These are phyloP conservation scores for Ictalurus furcatus DNA, from an alignment of 2,113 vertebrate species.

Conservation along the genomic window DNA sequence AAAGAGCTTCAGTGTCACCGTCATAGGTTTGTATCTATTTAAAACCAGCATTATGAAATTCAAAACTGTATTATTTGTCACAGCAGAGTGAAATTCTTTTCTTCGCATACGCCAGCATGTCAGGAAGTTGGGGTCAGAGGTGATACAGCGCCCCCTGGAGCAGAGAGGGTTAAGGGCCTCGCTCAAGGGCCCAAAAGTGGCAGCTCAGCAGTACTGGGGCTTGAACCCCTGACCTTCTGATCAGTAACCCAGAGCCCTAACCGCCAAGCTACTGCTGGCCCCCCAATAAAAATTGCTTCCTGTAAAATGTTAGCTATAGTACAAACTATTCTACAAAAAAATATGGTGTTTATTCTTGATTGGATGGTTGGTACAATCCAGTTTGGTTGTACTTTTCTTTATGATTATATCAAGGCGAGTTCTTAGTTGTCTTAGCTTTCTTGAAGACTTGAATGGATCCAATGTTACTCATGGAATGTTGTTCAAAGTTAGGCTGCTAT, in stretches of 20 bases:
- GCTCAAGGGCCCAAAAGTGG: no score
- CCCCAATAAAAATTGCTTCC: neutral
- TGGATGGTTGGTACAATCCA: no score
- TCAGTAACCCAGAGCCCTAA: no score
- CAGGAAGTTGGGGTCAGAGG: no score
- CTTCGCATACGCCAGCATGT: no score
- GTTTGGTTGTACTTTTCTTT: neutral
- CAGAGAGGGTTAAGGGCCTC: no score
- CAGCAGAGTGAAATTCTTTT: no score
- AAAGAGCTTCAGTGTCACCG: slow-evolving; percentile 61
- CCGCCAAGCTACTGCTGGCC: no score
- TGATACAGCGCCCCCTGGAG: no score
- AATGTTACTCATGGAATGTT: neutral
- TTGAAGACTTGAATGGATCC: neutral
- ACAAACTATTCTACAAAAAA: neutral
- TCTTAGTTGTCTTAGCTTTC: no score
- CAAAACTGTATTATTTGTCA: neutral
- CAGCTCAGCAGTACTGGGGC: no score
- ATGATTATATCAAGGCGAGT: neutral
- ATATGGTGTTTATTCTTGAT: neutral
- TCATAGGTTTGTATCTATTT: slow-evolving; percentile 63
- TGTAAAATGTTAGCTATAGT: neutral
- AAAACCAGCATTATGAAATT: neutral
- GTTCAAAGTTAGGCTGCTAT: neutral
- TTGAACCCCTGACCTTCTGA: no score